Conservation (phyloP, 1,140 invertebrate genomes). For the Aphaenogaster rudis region DNA sequence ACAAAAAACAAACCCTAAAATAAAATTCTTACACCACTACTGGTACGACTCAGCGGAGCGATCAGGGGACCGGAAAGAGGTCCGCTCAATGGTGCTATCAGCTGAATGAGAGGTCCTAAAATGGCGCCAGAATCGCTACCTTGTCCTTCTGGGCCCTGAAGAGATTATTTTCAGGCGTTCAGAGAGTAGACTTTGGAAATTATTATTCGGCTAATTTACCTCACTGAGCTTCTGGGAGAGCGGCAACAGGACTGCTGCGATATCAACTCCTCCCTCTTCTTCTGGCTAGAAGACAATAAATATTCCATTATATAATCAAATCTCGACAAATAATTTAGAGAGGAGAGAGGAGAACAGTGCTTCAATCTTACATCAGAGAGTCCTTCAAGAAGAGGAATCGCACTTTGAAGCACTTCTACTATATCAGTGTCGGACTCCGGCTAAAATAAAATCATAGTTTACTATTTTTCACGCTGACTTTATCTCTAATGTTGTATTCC, state of each 20-base stretch:
- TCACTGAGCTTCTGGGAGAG: slow-evolving; percentile 77
- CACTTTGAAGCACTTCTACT: slow-evolving; percentile 77
- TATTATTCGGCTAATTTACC: slow-evolving; percentile 72
- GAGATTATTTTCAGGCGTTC: background rate
- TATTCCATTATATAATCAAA: slow-evolving; percentile 32
- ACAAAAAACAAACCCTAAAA: background rate
- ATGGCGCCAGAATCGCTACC: slow-evolving; percentile 82
- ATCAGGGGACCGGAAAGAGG: slow-evolving; percentile 81
- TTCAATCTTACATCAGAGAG: slow-evolving; percentile 79
- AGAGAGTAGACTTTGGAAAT: background rate
- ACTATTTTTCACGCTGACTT: slow-evolving; percentile 19
- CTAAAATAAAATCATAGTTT: slow-evolving; percentile 75
- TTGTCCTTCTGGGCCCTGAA: slow-evolving; percentile 80
- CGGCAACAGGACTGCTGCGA: slow-evolving; percentile 79
- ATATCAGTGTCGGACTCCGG: slow-evolving; percentile 82
- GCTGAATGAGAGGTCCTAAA: slow-evolving; percentile 79
- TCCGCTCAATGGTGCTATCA: slow-evolving; percentile 81
- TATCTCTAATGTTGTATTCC: background rate
- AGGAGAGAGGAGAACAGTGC: background rate
- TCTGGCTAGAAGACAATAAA: slow-evolving; percentile 76
- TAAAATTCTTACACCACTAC: slow-evolving; percentile 80
- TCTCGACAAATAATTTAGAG: slow-evolving; percentile 13
- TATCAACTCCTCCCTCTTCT: slow-evolving; percentile 76
- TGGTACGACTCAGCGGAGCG: slow-evolving; percentile 79
- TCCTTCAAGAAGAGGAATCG: slow-evolving; percentile 81